Conservation (phyloP, 2,888 invertebrate species). For the Artemia sinica region DNA sequence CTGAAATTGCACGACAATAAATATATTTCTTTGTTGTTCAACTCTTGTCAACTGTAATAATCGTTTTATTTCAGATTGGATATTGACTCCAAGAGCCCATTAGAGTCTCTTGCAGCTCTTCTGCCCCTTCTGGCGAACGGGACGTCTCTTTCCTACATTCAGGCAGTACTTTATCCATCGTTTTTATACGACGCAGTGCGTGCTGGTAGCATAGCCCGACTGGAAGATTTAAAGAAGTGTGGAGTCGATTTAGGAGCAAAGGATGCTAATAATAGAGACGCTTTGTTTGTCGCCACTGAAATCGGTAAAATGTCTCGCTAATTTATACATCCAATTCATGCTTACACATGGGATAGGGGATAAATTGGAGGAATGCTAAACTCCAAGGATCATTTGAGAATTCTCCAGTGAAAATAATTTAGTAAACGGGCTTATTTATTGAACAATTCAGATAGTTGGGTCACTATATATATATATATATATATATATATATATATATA, state of each 20-base stretch:
- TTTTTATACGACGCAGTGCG: conserved; percentile 1
- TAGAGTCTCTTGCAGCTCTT: background rate
- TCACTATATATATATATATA: no score
- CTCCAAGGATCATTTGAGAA: no score
- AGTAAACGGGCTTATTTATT: no score
- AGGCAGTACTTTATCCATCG: background rate
- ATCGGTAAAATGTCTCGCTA: background rate
- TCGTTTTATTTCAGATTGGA: background rate
- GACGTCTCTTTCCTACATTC: conserved; percentile 1
- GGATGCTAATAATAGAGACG: background rate
- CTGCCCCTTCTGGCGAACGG: background rate
- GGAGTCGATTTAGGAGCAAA: background rate
- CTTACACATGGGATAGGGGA: no score
- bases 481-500: no score
- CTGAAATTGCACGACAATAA: no score
- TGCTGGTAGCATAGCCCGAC: conserved; percentile 10
- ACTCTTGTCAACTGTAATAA: no score
- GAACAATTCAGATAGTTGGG: no score
- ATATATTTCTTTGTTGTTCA: no score
- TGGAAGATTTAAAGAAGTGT: background rate
- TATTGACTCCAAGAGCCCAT: background rate
- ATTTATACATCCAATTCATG: no score
- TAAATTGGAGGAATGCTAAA: no score
- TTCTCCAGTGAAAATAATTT: no score
- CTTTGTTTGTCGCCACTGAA: background rate